Conservation (phyloP, 1,140 invertebrate genomes). For the Thaumetopoea pityocampa region DNA sequence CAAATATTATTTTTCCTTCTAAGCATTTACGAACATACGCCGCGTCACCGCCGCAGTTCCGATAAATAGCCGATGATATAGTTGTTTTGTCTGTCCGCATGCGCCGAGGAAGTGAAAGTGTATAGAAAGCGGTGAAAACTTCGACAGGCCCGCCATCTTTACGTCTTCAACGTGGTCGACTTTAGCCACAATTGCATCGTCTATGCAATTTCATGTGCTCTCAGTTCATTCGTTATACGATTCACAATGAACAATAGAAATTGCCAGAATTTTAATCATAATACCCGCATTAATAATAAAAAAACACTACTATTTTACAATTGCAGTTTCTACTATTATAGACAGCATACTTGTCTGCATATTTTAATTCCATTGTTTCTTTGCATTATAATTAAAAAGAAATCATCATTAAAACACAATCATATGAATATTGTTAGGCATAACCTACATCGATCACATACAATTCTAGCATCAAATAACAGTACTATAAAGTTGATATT, state of each 20-base stretch:
- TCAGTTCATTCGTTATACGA: constrained; percentile 6
- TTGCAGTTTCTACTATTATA: constrained; percentile 1
- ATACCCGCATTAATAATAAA: too few relatives aligned
- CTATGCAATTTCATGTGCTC: constrained; percentile 18
- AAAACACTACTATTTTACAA: neutral
- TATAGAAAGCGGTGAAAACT: constrained; percentile 37
- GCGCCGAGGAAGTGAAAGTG: constrained; percentile 38
- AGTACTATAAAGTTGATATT: constrained; percentile 22
- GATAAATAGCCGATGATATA: constrained; percentile 25
- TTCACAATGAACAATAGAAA: constrained; percentile 6
- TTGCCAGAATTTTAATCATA: constrained; percentile 8
- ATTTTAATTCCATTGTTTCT: constrained; percentile 5
- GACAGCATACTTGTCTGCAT: neutral
- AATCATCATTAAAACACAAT: constrained; percentile 34
- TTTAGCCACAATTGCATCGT: constrained; percentile 27
- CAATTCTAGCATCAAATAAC: constrained; percentile 18
- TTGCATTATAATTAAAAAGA: constrained; percentile 28
- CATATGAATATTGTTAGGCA: constrained; percentile 18
- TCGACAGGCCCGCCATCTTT: constrained; percentile 19
- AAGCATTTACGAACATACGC: constrained; percentile 22
- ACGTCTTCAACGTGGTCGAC: constrained; percentile 6
- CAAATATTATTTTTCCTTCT: constrained; percentile 13
- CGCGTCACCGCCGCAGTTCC: constrained; percentile 23
- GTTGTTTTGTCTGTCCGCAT: constrained; percentile 32
- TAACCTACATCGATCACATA: constrained; percentile 27